Evolutionary conservation across 1,140 invertebrate genomes (phyloP).

Genomic region (Aphelinus atriplicis): DNA sequence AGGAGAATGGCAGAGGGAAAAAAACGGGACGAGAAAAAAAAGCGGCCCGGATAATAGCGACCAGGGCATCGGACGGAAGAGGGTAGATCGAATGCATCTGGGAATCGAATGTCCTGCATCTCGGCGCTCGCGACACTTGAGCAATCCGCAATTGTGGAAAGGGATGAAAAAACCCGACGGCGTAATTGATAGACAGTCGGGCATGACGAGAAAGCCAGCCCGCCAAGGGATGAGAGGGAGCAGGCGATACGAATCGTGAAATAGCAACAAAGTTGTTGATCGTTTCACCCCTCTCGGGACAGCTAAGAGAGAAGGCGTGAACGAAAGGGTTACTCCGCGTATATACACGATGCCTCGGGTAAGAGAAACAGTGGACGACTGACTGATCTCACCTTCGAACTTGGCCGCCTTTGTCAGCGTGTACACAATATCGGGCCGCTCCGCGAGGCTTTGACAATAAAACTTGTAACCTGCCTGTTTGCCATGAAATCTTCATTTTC

Average conservation of each 20-base stretch:
- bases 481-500: slow-evolving; percentile 30
- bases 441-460: not conserved
- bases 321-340: slow-evolving; percentile 10
- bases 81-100: slow-evolving; percentile 35
- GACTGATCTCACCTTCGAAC: not conserved
- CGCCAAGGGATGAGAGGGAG: slow-evolving; percentile 1
- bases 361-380: slow-evolving; percentile 8
- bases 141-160: slow-evolving; percentile 62
- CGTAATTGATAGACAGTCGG: slow-evolving; percentile 58
- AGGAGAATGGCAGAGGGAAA: slow-evolving; percentile 39
- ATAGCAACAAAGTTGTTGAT: slow-evolving; percentile 29
- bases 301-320: slow-evolving; percentile 2
- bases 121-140: slow-evolving; percentile 56
- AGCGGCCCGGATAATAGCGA: slow-evolving; percentile 36
- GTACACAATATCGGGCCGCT: not conserved
- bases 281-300: slow-evolving; percentile 28
- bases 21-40: slow-evolving; percentile 14
- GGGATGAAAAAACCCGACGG: slow-evolving; percentile 37
- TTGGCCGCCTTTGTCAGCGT: not conserved
- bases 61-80: slow-evolving; percentile 42
- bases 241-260: slow-evolving; percentile 15
- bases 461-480: slow-evolving; percentile 15
- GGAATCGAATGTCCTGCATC: slow-evolving; percentile 38
- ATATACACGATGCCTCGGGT: not conserved
- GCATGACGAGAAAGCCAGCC: too few relatives aligned